Conservation (phyloP, 2,888 invertebrate species). For the Drosophila fungiperda region DNA sequence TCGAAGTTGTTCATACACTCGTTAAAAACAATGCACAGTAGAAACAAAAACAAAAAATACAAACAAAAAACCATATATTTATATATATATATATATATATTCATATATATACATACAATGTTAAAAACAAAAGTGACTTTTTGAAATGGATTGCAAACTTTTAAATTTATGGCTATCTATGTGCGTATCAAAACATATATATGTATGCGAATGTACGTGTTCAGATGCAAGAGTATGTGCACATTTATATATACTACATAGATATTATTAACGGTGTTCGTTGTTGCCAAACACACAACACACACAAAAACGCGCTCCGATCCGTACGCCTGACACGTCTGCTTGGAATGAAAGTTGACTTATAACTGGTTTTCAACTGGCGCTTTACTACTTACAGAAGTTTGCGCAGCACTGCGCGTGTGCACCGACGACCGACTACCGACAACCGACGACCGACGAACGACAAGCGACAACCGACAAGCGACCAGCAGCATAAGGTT, state of each 20-base stretch:
- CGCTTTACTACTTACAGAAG: conserved; percentile 59
- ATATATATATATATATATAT: background rate
- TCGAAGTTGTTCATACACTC: conserved; percentile 29
- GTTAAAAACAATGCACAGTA: conserved; percentile 26
- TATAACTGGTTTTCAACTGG: conserved; percentile 83
- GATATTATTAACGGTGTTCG: conserved; percentile 44
- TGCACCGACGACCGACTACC: conserved; percentile 41
- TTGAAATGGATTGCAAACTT: conserved; percentile 43
- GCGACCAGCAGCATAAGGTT: conserved; percentile 51
- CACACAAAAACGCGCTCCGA: conserved; percentile 60
- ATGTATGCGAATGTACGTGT: conserved; percentile 10
- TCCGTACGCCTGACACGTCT: conserved; percentile 78
- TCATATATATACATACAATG: background rate
- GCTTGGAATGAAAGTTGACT: conserved; percentile 84
- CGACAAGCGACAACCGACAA: conserved; percentile 10
- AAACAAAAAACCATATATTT: conserved; percentile 11
- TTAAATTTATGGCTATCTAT: conserved; percentile 30
- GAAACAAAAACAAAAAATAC: conserved; percentile 16
- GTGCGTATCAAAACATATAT: conserved; percentile 37
- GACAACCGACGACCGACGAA: conserved; percentile 3
- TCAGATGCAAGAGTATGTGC: conserved; percentile 25
- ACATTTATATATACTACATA: conserved; percentile 12
- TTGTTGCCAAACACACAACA: conserved; percentile 56
- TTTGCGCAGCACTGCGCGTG: conserved; percentile 60
- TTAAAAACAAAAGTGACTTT: conserved; percentile 12